Base-by-base conservation (phyloP, 1,140 invertebrate genomes). In the Pteromalus puparum region DNA sequence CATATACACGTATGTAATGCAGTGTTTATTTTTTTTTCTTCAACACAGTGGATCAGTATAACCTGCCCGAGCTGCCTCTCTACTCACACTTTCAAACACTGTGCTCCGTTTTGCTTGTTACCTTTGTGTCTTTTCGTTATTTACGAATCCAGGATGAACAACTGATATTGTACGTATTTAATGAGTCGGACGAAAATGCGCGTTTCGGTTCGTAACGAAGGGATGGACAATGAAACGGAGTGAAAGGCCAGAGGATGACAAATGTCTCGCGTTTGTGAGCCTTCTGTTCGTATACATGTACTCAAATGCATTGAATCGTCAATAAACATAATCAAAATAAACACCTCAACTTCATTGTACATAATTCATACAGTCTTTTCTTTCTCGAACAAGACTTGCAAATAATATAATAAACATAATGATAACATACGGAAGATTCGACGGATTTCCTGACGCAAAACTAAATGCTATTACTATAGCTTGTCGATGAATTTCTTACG, bases 11-110 rank as follows among this genome's bases (percentile, higher is more conserved):
- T 85, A 73, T 74, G 65, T 80, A 83, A 80, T 86, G 81, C 53
- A 86, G 34, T 84, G 67, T 38, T 73, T 42, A 73, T 42, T 80
- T 68, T 82, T 78, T 79, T 46, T 76, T 82, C 15, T 67, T 83
- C 30, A 86, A 86, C 74, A 82, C 83, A 82, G 61, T 85, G 79
- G n/a, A 86, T 82, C 88, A 88, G 86, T 90, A 90, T 87, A 87
- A 88, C 90, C 90, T 91, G 89, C 90, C 90, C 90, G 90, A 91
- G 90, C 90, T 91, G 90, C 87, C 88, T 89, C 87, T 84, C 81
- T 81, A 89, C 82, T 86, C 85, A 87, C 85, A 89, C 87, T 75
- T 90, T 86, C 84, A 87, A 82, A 87, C 85, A 87, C 86, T 85
- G 88, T 90, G 87, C 87, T 87, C 82, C 83, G 75, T 87, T 88